A percentile compares a stretch with the other conserved stretches of the same genome.
Evolutionary conservation across 2,888 invertebrate genomes (phyloP).

Genomic region (Drosophila incognita): DNA sequence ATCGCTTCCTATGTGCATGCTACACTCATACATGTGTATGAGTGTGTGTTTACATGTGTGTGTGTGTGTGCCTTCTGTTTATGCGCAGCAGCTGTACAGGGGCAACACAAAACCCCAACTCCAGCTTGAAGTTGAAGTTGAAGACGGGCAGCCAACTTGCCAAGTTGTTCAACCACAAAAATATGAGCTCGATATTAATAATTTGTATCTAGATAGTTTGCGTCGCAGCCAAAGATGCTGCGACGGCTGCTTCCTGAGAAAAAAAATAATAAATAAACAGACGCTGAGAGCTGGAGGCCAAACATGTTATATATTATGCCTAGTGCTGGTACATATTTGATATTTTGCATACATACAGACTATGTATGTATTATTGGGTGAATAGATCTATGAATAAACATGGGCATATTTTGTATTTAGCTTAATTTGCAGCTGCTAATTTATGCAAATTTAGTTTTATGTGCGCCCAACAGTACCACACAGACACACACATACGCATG

Average conservation of each 20-base stretch:
- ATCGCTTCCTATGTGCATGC: conserved; percentile 56
- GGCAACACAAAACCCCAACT: conserved; percentile 38
- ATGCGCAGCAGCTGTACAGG: conserved; percentile 79
- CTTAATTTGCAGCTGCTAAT: conserved; percentile 77
- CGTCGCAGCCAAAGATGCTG: conserved; percentile 61
- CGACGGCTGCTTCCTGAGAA: conserved; percentile 63
- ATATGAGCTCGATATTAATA: conserved; percentile 83
- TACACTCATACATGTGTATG: conserved; percentile 31
- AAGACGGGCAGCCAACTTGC: conserved; percentile 67
- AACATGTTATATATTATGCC: conserved; percentile 42
- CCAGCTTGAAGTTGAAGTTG: conserved; percentile 33
- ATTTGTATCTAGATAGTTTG: conserved; percentile 81
- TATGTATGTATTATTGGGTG: conserved; percentile 15
- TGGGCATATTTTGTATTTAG: conserved; percentile 62
- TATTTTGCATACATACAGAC: conserved; percentile 34
- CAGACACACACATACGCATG: conserved; percentile 13
- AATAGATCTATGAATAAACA: conserved; percentile 45
- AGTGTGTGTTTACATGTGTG: conserved; percentile 32
- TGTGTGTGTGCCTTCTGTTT: conserved; percentile 57
- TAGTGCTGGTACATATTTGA: conserved; percentile 27
- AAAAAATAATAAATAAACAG: conserved; percentile 9
- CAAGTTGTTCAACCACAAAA: conserved; percentile 70
- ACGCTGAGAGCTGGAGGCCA: conserved; percentile 23
- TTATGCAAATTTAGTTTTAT: conserved; percentile 70
- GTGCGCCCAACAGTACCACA: conserved; percentile 23